phyloP scores from a whole-genome alignment of 1,140 invertebrate species.

The Drosophila nebulosa region DNA sequence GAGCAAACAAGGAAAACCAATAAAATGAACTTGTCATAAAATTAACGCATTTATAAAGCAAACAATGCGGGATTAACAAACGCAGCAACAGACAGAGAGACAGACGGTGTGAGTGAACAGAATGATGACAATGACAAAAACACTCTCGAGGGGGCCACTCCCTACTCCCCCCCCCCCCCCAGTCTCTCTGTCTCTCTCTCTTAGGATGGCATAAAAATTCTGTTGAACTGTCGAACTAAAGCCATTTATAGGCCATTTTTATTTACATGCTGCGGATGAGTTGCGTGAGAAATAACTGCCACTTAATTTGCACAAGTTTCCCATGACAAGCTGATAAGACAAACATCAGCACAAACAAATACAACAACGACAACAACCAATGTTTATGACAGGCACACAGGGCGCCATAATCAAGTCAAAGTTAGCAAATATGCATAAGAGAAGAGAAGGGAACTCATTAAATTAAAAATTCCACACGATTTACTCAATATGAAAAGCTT shows the following conservation, averaged over 20 bases:
- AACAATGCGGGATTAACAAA: constrained; percentile 75
- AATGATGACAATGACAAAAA: constrained; percentile 23
- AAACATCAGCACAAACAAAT: constrained; percentile 49
- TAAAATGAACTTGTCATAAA: constrained; percentile 79
- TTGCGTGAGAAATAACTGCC: constrained; percentile 74
- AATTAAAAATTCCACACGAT: constrained; percentile 72
- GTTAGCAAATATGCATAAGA: constrained; percentile 37
- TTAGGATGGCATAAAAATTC: constrained; percentile 21
- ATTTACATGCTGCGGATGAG: constrained; percentile 67
- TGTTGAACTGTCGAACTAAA: constrained; percentile 51
- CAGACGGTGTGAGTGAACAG: not conserved
- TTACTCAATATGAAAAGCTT: constrained; percentile 7
- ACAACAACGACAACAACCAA: constrained; percentile 16
- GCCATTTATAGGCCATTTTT: constrained; percentile 72
- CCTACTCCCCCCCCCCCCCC: too few relatives aligned
- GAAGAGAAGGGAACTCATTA: constrained; percentile 37
- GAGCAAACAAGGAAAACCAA: constrained; percentile 71
- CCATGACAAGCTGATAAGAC: constrained; percentile 61
- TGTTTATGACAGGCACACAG: constrained; percentile 61
- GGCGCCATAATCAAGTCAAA: constrained; percentile 30
- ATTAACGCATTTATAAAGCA: constrained; percentile 77
- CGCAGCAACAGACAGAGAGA: not conserved
- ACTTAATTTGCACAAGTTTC: constrained; percentile 62
- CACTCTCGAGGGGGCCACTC: not conserved
- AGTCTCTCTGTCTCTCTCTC: too few relatives aligned